Conservation (phyloP, 2,113 vertebrate genomes). For the Daphoenositta chrysoptera region DNA sequence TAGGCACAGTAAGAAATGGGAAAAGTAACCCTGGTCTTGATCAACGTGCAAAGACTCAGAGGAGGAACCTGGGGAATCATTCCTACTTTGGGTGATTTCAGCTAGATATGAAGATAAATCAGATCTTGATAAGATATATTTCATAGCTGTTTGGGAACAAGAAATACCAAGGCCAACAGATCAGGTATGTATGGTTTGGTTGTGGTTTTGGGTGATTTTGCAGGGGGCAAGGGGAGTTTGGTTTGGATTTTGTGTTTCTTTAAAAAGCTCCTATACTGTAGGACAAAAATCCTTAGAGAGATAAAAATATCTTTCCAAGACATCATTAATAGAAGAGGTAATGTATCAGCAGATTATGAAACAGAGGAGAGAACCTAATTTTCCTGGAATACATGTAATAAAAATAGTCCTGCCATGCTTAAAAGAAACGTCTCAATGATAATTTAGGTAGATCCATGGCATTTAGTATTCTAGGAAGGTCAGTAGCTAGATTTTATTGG, state of each 20-base stretch:
- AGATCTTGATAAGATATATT: not conserved
- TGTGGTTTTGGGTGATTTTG: not conserved
- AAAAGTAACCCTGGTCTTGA: not conserved
- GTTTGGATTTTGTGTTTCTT: not conserved
- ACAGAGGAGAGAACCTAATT: not conserved
- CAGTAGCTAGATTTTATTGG: not conserved
- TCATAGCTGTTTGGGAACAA: not conserved
- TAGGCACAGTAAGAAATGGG: not conserved
- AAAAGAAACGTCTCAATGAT: not conserved
- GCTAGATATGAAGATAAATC: not conserved
- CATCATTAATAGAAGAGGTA: not conserved
- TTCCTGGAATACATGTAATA: not conserved
- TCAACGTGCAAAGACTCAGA: not conserved
- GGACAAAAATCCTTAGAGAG: not conserved
- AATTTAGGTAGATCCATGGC: not conserved
- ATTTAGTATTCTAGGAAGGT: not conserved
- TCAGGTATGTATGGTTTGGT: not conserved
- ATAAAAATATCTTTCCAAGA: not conserved
- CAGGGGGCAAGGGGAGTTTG: accelerated
- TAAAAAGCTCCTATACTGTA: not conserved
- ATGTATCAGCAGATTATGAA: not conserved
- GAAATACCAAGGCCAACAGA: accelerated
- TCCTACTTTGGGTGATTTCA: not conserved
- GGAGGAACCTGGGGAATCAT: not conserved
- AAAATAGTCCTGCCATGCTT: not conserved